Conservation (phyloP, 2,113 vertebrate genomes). For the Vulpes ferrilata region DNA sequence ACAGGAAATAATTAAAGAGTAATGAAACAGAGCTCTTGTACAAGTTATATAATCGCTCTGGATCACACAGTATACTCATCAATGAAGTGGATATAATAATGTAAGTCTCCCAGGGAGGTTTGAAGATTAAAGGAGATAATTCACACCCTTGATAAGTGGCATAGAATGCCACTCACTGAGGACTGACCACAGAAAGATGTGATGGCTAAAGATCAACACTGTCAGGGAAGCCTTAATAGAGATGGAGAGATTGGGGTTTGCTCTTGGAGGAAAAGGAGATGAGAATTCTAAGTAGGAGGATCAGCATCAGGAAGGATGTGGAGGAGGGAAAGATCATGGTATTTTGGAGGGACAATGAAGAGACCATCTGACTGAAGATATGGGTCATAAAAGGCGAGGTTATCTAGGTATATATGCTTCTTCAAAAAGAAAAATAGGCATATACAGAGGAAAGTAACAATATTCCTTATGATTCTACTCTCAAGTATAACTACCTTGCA, state of each 20-base stretch:
- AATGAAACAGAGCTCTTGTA: constrained; percentile 49
- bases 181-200: background rate
- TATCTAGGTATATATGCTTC: background rate
- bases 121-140: constrained; percentile 26
- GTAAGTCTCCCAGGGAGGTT: constrained; percentile 13
- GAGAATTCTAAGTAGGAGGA: background rate
- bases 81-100: background rate
- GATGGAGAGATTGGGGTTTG: background rate
- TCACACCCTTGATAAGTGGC: background rate
- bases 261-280: constrained; percentile 8
- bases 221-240: background rate
- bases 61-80: constrained; percentile 45
- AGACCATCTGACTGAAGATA: background rate
- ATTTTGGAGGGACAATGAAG: background rate
- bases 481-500: background rate
- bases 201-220: background rate
- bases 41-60: constrained; percentile 12
- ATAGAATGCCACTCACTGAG: background rate
- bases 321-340: background rate
- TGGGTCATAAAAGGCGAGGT: background rate
- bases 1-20: constrained; percentile 72
- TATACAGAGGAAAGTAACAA: background rate
- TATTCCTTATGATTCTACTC: background rate
- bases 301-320: background rate
- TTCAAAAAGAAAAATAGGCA: background rate